Conservation (phyloP, 2,113 vertebrate genomes). For the Cyphomyrus plagiostoma region DNA sequence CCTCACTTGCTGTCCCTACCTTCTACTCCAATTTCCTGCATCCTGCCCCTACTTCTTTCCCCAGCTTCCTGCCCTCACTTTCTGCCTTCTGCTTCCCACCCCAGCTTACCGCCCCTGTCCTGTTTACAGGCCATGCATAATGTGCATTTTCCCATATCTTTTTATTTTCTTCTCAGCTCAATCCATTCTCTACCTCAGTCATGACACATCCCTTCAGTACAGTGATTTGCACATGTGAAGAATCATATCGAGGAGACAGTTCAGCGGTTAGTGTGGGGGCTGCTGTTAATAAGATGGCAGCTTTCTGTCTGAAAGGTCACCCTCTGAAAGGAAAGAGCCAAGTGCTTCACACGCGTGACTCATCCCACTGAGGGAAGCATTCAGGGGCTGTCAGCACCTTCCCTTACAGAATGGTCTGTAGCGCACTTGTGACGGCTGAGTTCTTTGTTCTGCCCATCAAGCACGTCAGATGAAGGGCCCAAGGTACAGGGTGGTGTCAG, state of each 20-base stretch:
- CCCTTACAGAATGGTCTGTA: not conserved
- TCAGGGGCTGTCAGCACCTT: not conserved
- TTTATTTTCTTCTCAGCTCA: not conserved
- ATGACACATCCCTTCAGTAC: not conserved
- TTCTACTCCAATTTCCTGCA: not conserved
- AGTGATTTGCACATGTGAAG: not conserved
- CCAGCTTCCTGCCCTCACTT: not conserved
- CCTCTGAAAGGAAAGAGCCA: not conserved
- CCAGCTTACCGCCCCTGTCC: not conserved
- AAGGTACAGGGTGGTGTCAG: not conserved
- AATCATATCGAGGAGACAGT: not conserved
- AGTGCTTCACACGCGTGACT: not conserved
- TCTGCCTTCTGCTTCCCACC: not conserved
- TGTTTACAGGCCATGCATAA: not conserved
- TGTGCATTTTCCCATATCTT: not conserved
- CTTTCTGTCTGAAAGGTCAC: not conserved
- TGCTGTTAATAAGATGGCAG: not conserved
- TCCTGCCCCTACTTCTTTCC: not conserved
- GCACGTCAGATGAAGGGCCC: not conserved
- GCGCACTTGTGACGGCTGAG: not conserved
- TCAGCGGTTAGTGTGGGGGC: not conserved
- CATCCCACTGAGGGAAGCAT: not conserved
- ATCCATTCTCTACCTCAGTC: not conserved
- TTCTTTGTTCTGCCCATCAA: not conserved
- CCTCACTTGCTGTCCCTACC: not conserved